Conservation (phyloP, 2,888 invertebrate species). For the Caenorhabditis afra region DNA sequence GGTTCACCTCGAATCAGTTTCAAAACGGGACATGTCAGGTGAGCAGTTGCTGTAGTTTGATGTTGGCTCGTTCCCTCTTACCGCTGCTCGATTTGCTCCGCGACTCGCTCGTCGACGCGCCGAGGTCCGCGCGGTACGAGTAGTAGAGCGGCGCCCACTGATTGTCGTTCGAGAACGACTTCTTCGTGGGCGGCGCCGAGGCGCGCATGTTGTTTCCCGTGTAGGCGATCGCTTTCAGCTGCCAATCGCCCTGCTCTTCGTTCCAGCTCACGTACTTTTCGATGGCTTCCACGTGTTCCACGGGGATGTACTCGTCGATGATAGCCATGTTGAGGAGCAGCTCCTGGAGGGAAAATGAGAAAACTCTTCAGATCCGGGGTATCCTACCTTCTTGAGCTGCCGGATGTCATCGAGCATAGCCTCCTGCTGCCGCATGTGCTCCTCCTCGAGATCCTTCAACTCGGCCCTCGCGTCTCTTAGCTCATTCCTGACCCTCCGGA, state of each 20-base stretch:
- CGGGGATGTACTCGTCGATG: conserved; percentile 93
- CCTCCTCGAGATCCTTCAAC: conserved; percentile 86
- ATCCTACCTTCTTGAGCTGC: conserved; percentile 86
- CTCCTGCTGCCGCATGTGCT: conserved; percentile 97
- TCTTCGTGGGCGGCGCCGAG: conserved; percentile 53
- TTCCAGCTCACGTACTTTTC: conserved; percentile 92
- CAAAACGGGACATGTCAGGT: background rate
- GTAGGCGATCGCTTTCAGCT: conserved; percentile 96
- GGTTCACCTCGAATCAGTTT: too few relatives aligned
- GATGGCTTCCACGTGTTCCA: conserved; percentile 88
- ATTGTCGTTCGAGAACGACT: conserved; percentile 45
- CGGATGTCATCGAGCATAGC: conserved; percentile 93
- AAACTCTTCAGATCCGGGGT: background rate
- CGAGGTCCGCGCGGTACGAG: conserved; percentile 64
- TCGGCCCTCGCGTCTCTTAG: conserved; percentile 65
- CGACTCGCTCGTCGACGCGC: conserved; percentile 47
- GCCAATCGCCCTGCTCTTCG: conserved; percentile 98
- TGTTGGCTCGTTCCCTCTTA: conserved; percentile 49
- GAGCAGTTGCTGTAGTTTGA: background rate
- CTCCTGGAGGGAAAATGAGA: conserved; percentile 83
- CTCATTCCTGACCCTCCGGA: conserved; percentile 83
- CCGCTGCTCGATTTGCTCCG: conserved; percentile 57
- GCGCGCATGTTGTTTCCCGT: conserved; percentile 96
- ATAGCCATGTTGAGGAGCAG: conserved; percentile 92
- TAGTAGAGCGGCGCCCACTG: conserved; percentile 63